phyloP scores from a whole-genome alignment of 2,888 invertebrate genomes.

The Drosophila affinis region DNA sequence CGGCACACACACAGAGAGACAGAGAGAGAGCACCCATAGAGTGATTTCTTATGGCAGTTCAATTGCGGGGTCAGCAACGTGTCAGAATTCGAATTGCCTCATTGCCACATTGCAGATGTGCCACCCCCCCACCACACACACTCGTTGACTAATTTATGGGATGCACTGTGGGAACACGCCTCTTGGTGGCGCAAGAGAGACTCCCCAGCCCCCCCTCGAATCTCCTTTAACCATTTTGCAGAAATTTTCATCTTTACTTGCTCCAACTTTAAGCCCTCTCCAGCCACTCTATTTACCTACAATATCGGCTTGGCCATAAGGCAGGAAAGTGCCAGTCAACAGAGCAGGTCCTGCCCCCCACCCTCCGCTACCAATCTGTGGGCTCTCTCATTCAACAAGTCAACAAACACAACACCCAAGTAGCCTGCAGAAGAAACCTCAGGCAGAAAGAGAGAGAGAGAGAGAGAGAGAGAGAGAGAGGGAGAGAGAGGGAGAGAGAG shows the following conservation, averaged over 20 bases:
- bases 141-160: conserved; percentile 43
- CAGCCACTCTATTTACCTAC: conserved; percentile 28
- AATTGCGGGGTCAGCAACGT: conserved; percentile 69
- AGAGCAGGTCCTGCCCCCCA: conserved; percentile 41
- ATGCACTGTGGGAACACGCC: conserved; percentile 50
- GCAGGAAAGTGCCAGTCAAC: conserved; percentile 54
- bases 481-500: conserved; percentile 31
- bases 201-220: no score
- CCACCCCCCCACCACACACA: not conserved
- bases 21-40: conserved; percentile 29
- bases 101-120: conserved; percentile 27
- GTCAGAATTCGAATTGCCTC: conserved; percentile 53
- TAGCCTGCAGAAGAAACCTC: conserved; percentile 21
- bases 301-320: conserved; percentile 44
- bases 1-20: conserved; percentile 28
- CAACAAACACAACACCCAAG: conserved; percentile 62
- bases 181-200: not conserved
- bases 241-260: conserved; percentile 4
- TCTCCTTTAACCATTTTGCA: not conserved
- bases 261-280: conserved; percentile 23
- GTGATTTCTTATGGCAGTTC: conserved; percentile 77
- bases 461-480: not conserved
- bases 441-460: not conserved
- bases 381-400: conserved; percentile 66
- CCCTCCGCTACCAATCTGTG: not conserved